Evolutionary conservation across 2,113 vertebrate species (phyloP).

Genomic region (Lophura nycthemera): DNA sequence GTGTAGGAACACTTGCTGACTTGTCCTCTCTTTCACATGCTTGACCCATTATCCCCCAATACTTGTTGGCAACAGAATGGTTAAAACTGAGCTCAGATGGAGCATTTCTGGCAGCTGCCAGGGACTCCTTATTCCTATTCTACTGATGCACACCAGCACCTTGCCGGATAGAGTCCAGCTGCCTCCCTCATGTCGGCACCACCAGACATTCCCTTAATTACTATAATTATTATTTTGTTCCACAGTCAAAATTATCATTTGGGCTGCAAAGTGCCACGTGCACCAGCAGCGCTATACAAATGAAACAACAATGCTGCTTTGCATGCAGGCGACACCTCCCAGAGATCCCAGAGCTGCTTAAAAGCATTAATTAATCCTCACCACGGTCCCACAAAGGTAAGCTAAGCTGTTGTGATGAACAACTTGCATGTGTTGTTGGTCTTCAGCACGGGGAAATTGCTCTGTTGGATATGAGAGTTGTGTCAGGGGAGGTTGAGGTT

Average conservation of each 20-base stretch:
- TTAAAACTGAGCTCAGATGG: neutral
- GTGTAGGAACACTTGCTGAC: neutral
- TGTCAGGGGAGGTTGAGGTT: too few relatives aligned
- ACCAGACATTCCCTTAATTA: conserved; percentile 26
- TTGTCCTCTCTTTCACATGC: neutral
- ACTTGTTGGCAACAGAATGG: neutral
- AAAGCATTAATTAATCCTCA: conserved; percentile 60
- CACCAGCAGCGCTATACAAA: neutral
- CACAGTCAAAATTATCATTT: conserved; percentile 31
- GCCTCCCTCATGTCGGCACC: neutral
- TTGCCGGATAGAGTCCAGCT: conserved; percentile 31
- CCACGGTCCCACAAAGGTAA: neutral
- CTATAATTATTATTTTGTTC: conserved; percentile 68
- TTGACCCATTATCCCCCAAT: neutral
- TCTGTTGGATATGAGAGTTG: neutral
- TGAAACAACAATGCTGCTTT: conserved; percentile 22
- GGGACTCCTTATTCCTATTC: neutral
- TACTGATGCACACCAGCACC: neutral
- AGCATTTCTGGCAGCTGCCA: neutral
- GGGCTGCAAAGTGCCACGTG: conserved; percentile 26
- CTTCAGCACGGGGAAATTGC: neutral
- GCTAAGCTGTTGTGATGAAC: conserved; percentile 11
- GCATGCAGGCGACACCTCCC: conserved; percentile 7
- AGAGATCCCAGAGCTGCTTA: neutral
- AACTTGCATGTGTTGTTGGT: neutral